A percentile compares a stretch with the other conserved stretches of the same genome.
Conservation (phyloP, 2,797 vertebrate genomes). For the Sphenopsis melanotis region DNA sequence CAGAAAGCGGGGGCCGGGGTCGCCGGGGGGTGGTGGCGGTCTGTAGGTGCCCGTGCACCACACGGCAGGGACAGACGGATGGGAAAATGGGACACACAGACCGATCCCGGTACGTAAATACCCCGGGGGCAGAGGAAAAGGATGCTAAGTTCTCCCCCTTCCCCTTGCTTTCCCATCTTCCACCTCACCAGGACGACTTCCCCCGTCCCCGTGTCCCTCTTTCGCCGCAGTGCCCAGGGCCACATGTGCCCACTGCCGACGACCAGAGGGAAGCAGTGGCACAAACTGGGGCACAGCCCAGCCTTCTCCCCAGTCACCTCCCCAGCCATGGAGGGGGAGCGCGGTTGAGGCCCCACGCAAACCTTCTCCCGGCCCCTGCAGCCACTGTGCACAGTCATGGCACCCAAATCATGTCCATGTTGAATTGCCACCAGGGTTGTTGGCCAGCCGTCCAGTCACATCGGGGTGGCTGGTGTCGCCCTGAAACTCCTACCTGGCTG, state of each 20-base stretch:
- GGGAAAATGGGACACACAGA: background rate
- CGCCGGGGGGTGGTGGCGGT: no score
- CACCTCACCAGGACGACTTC: background rate
- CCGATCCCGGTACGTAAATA: background rate
- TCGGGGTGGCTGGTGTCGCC: background rate
- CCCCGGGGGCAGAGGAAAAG: background rate
- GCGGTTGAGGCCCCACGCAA: rapidly evolving
- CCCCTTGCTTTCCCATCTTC: background rate
- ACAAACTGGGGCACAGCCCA: background rate
- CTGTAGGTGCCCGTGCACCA: background rate
- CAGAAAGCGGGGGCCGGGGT: background rate
- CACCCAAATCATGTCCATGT: background rate
- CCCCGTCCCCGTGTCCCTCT: rapidly evolving
- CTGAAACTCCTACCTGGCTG: background rate
- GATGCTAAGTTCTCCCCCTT: rapidly evolving
- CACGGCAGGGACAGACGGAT: background rate
- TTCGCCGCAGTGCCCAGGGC: background rate
- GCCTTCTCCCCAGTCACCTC: rapidly evolving
- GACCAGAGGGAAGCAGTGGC: background rate
- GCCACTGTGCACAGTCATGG: rapidly evolving
- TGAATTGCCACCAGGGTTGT: rapidly evolving
- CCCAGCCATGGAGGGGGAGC: background rate
- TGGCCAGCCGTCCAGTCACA: background rate
- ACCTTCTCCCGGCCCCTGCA: background rate
- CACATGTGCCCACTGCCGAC: background rate